These are phyloP conservation scores for Columba livia DNA, from an alignment of 2,113 vertebrate genomes.

Conservation along the genomic window DNA sequence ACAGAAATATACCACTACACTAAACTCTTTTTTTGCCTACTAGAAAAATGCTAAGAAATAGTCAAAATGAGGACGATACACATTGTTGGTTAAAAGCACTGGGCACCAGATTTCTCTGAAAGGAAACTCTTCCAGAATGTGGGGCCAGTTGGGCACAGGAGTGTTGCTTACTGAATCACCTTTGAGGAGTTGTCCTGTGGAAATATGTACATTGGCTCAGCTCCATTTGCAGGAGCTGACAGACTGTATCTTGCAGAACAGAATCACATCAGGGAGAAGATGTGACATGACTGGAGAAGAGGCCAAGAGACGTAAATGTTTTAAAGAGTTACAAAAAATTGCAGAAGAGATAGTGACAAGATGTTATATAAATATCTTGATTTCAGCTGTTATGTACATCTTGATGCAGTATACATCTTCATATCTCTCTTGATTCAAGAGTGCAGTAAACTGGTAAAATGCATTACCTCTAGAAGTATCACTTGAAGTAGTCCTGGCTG, in stretches of 20 bases:
- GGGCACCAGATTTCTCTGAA: not conserved
- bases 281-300: not conserved
- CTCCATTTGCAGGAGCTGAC: not conserved
- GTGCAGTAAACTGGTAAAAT: not conserved
- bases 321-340: not conserved
- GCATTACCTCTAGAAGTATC: not conserved
- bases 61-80: not conserved
- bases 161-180: not conserved
- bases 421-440: not conserved
- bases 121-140: not conserved
- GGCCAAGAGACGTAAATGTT: fast-evolving
- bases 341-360: not conserved
- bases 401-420: not conserved
- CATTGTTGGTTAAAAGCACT: not conserved
- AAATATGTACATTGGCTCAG: not conserved
- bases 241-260: not conserved
- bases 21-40: not conserved
- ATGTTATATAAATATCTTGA: not conserved
- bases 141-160: not conserved
- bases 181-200: not conserved
- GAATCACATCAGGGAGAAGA: not conserved
- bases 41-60: not conserved
- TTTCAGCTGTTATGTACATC: not conserved
- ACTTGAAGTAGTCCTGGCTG: not conserved
- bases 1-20: not conserved